Evolutionary conservation across 2,888 invertebrate genomes (phyloP).

Genomic region (Lithodes maja): DNA sequence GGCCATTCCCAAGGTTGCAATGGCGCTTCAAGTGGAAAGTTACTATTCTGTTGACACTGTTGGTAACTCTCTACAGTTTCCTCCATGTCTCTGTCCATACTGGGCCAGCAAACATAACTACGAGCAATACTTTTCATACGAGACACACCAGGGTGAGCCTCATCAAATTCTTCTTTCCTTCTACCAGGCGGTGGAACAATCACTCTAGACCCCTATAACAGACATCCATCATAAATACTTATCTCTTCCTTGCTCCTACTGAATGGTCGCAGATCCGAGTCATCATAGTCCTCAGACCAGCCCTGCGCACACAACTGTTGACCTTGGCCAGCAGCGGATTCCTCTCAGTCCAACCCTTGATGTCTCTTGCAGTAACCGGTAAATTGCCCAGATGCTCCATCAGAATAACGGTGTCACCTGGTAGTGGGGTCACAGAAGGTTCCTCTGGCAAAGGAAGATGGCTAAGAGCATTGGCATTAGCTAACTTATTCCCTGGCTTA

Average conservation of each 20-base stretch:
- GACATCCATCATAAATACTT: background rate
- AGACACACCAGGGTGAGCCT: background rate
- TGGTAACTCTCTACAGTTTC: background rate
- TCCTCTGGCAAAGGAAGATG: background rate
- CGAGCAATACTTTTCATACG: background rate
- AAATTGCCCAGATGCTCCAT: background rate
- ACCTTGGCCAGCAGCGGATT: background rate
- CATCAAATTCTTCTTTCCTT: background rate
- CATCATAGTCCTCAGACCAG: background rate
- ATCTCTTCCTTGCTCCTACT: background rate
- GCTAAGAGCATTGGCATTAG: background rate
- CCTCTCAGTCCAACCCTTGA: background rate
- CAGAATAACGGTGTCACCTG: background rate
- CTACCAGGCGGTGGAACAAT: background rate
- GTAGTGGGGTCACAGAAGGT: background rate
- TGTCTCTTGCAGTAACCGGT: constrained; percentile 7
- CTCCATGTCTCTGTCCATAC: background rate
- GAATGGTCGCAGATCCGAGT: background rate
- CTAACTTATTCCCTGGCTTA: background rate
- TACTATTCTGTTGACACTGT: constrained; percentile 2
- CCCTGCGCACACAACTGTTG: background rate
- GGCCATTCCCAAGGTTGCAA: constrained; percentile 15
- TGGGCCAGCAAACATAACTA: constrained; percentile 22
- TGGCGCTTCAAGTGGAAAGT: background rate
- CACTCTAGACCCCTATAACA: background rate